A percentile compares a stretch with the other conserved stretches of the same genome.
Conservation (phyloP, 2,797 vertebrate genomes). For the Rhinophrynus dorsalis region DNA sequence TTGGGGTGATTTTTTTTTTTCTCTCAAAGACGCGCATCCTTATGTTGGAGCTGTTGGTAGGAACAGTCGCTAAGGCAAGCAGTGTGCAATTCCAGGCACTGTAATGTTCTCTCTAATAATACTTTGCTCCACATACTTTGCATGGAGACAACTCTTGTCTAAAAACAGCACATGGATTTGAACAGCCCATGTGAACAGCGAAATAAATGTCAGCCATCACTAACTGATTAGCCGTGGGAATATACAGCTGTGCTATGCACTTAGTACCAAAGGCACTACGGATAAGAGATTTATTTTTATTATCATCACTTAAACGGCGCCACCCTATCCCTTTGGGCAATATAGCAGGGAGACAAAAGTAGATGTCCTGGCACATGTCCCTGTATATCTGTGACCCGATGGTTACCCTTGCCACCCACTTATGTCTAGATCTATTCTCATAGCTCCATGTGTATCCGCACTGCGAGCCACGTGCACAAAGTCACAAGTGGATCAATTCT, state of each 20-base stretch:
- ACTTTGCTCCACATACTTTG: slow-evolving; percentile 68
- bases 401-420: not conserved
- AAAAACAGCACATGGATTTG: slow-evolving; percentile 69
- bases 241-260: slow-evolving; percentile 30
- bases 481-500: too few relatives aligned
- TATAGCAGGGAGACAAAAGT: not conserved
- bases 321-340: not conserved
- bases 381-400: not conserved
- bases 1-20: slow-evolving; percentile 21
- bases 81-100: slow-evolving; percentile 69
- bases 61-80: slow-evolving; percentile 66
- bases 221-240: slow-evolving; percentile 27
- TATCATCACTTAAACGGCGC: slow-evolving; percentile 9
- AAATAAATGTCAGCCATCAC: slow-evolving; percentile 39
- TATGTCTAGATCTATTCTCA: too few relatives aligned
- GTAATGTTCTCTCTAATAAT: slow-evolving; percentile 76
- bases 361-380: too few relatives aligned
- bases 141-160: slow-evolving; percentile 71
- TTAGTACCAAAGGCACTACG: slow-evolving; percentile 15
- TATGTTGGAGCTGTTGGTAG: slow-evolving; percentile 75
- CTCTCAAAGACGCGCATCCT: slow-evolving; percentile 66
- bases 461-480: too few relatives aligned
- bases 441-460: too few relatives aligned
- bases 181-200: slow-evolving; percentile 38
- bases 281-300: slow-evolving; percentile 43